These are phyloP conservation scores for Temnothorax unifasciatus DNA, from an alignment of 2,888 invertebrate species.

Conservation along the genomic window DNA sequence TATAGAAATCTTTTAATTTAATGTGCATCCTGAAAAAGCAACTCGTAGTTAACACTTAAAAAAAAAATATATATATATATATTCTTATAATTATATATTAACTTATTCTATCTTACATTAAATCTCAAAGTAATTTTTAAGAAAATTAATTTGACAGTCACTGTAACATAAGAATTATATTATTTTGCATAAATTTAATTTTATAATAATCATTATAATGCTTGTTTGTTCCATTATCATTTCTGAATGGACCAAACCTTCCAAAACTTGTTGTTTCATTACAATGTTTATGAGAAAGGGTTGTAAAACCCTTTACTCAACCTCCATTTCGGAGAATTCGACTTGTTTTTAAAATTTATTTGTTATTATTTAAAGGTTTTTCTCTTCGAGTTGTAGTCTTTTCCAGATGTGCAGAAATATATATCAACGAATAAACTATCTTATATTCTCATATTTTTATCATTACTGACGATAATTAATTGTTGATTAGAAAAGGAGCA, in stretches of 20 bases:
- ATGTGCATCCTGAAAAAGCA: not conserved
- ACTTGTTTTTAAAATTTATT: not conserved
- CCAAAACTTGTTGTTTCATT: not conserved
- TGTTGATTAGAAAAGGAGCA: conserved; percentile 72
- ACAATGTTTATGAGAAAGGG: not conserved
- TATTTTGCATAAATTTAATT: not conserved
- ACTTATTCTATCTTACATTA: not conserved
- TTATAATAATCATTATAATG: not conserved
- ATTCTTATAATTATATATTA: not conserved
- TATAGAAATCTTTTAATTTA: not conserved
- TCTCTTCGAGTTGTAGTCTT: conserved; percentile 17
- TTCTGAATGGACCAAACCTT: not conserved
- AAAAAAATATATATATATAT: not conserved
- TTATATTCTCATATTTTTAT: conserved; percentile 8
- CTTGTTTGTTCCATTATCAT: not conserved
- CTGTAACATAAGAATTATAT: not conserved
- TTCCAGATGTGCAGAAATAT: not conserved
- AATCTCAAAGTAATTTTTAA: not conserved
- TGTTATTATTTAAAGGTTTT: not conserved
- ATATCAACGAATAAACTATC: not conserved
- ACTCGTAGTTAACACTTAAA: not conserved
- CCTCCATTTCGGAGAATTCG: not conserved
- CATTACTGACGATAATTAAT: not conserved
- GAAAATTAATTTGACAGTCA: not conserved
- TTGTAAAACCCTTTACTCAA: not conserved